phyloP scores from a whole-genome alignment of 2,113 vertebrate genomes.

The Spermophilus dauricus region DNA sequence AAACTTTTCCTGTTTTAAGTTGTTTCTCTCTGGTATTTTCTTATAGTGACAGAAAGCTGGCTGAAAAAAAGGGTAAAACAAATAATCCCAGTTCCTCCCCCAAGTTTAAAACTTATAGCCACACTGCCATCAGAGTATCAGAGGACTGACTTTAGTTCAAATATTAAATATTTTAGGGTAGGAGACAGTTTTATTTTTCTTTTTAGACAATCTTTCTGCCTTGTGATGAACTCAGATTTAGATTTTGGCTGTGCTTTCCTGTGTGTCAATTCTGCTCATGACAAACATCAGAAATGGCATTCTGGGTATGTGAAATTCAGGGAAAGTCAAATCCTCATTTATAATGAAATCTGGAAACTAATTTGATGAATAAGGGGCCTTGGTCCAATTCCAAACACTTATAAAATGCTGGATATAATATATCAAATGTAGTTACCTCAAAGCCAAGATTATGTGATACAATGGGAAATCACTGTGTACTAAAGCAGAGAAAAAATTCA shows the following conservation, averaged over 20 bases:
- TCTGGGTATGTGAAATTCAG: background rate
- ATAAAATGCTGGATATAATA: background rate
- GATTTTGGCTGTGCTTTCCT: background rate
- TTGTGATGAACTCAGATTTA: background rate
- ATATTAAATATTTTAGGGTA: constrained; percentile 6
- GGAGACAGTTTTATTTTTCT: background rate
- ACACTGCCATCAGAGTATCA: background rate
- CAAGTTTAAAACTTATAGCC: background rate
- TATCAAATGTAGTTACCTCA: constrained; percentile 18
- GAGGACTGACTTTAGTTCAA: background rate
- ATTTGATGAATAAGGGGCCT: background rate
- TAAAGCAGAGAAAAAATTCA: constrained; percentile 52
- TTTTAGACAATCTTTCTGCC: background rate
- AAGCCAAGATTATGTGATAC: background rate
- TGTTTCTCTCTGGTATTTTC: background rate
- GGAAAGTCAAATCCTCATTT: background rate
- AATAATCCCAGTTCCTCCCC: background rate
- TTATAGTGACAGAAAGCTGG: background rate
- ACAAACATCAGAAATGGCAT: background rate
- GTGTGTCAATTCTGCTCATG: background rate
- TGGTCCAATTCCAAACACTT: constrained; percentile 16
- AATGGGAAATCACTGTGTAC: background rate
- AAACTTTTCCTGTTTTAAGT: no score
- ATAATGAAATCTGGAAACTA: background rate
- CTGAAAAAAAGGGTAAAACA: background rate